Evolutionary conservation across 2,888 invertebrate species (phyloP).

Genomic region (Eilema caniola): DNA sequence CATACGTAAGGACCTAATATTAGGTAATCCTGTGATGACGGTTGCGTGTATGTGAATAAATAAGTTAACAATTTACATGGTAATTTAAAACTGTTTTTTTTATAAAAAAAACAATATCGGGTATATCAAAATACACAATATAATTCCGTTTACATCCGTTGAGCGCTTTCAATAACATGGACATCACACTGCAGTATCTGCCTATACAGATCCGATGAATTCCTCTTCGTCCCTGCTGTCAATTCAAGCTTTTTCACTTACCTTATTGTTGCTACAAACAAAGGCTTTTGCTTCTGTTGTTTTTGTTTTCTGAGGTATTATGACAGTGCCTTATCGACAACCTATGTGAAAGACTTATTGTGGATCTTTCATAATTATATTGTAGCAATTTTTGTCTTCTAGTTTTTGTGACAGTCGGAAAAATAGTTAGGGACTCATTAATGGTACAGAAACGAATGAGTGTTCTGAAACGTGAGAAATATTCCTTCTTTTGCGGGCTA

Average conservation of each 20-base stretch:
- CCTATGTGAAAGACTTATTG: constrained; percentile 53
- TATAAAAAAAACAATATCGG: neutral
- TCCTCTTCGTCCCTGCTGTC: constrained; percentile 54
- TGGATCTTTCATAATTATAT: constrained; percentile 48
- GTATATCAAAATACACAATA: neutral
- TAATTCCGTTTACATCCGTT: constrained; percentile 25
- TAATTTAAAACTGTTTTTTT: too few relatives aligned
- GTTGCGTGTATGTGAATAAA: too few relatives aligned
- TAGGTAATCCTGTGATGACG: too few relatives aligned
- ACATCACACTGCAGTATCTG: constrained; percentile 39
- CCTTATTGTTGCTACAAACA: constrained; percentile 73
- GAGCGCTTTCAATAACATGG: constrained; percentile 34
- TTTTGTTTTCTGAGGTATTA: constrained; percentile 73
- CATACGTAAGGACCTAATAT: too few relatives aligned
- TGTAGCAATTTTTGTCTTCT: constrained; percentile 31
- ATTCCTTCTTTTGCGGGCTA: too few relatives aligned
- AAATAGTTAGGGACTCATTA: neutral
- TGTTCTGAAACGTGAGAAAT: neutral
- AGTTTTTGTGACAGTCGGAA: constrained; percentile 16
- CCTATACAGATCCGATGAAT: constrained; percentile 59
- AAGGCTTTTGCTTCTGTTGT: constrained; percentile 66
- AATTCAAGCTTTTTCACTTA: constrained; percentile 74
- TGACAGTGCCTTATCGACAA: constrained; percentile 67
- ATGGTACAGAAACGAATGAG: neutral
- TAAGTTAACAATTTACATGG: too few relatives aligned